Base-by-base conservation (phyloP, 2,888 invertebrate species). In the Agrilus cyanescens region DNA sequence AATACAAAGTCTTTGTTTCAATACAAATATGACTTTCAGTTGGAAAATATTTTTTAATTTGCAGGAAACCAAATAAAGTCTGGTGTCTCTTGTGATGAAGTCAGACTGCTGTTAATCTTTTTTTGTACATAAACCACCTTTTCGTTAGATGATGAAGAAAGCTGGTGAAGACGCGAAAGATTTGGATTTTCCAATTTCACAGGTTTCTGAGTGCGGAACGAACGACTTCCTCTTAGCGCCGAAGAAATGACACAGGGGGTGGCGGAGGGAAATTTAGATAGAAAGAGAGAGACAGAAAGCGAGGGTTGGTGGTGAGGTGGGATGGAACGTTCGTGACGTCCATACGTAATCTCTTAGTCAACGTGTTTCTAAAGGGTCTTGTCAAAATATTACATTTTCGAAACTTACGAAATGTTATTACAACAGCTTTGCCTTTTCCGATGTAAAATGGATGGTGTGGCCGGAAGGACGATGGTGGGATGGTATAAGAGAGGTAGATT, bases 131-230 rank as follows among this genome's bases (percentile, higher is more conserved):
- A 25, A 25, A 25, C 25, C 25, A 10, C 25, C 25, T 25, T n/a
- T 25, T 25, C 10, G 25, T 25, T 25, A 4, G 25, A 4, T 25
- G 10, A 25, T 25, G 25, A 25, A 12, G 30, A 16, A 30, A 38
- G 25, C 13, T 31, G 13, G 13, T 3, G 29, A 2, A 25, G 25
- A 25, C 10, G 25, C 25, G 10, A 25, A 25, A 25, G 25, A 10
- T 25, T 25, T 10, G 57, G 65, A 60, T 64, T 66, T 66, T 66
- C 66, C 65, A 66, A 67, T 66, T 66, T 66, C 66, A 66, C 67
- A 65, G 62, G 55, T 58, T 59, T 61, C 56, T 63, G 61, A 56
- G 50, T 60, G 58, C 57, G 65, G 58, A 61, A 61, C 61, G 58
- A 60, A 57, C 55, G 56, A 56, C 52, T 51, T 53, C 52, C 50